Conservation (phyloP, 1,140 invertebrate species). For the Magallana gigas region DNA sequence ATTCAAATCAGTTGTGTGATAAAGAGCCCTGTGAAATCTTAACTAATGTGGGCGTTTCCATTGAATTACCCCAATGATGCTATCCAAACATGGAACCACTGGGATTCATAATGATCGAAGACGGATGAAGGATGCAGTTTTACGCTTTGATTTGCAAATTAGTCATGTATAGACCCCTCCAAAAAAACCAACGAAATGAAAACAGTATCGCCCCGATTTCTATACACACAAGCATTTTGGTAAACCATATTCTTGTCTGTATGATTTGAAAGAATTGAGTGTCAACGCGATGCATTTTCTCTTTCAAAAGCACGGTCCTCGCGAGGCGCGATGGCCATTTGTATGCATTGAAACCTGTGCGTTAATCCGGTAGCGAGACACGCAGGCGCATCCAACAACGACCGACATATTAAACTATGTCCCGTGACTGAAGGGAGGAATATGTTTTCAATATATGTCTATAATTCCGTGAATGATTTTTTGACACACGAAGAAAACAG, state of each 20-base stretch:
- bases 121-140: slow-evolving; percentile 32
- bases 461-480: slow-evolving; percentile 60
- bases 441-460: slow-evolving; percentile 61
- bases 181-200: slow-evolving; percentile 35
- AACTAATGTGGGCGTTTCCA: slow-evolving; percentile 11
- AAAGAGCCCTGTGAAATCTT: not conserved
- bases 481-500: slow-evolving; percentile 53
- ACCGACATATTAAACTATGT: slow-evolving; percentile 56
- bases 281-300: slow-evolving; percentile 30
- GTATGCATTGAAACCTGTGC: slow-evolving; percentile 55
- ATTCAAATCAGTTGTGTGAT: not conserved
- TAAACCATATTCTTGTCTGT: slow-evolving; percentile 41
- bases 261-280: slow-evolving; percentile 28
- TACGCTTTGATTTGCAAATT: slow-evolving; percentile 46
- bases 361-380: slow-evolving; percentile 59
- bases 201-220: slow-evolving; percentile 38
- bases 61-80: slow-evolving; percentile 33
- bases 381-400: slow-evolving; percentile 52
- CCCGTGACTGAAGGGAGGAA: slow-evolving; percentile 48
- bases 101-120: slow-evolving; percentile 14
- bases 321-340: slow-evolving; percentile 46
- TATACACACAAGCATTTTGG: slow-evolving; percentile 28
- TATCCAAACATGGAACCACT: slow-evolving; percentile 17
- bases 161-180: not conserved
- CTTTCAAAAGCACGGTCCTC: slow-evolving; percentile 22